Percentiles rank a stretch among this genome's conserved stretches.
These are phyloP conservation scores for Accipiter virgatus DNA, from an alignment of 2,113 vertebrate species.

Conservation along the genomic window DNA sequence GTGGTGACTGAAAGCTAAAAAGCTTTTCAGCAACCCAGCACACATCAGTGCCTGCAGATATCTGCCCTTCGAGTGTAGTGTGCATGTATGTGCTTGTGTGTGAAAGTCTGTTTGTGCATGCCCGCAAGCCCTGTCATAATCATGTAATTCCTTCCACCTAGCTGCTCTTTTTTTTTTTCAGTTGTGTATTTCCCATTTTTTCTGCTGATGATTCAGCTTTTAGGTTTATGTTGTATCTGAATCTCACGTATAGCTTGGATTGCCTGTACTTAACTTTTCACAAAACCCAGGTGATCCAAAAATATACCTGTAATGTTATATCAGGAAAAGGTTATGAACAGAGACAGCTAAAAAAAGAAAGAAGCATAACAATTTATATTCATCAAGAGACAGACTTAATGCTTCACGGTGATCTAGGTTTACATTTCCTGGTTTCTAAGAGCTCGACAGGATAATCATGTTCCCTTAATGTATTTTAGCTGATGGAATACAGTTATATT, in stretches of 20 bases:
- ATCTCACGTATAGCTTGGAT: neutral
- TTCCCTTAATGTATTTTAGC: neutral
- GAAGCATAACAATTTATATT: neutral
- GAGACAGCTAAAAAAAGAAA: neutral
- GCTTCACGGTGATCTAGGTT: neutral
- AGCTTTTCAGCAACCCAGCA: neutral
- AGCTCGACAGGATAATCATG: neutral
- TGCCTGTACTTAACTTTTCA: neutral
- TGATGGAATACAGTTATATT: neutral
- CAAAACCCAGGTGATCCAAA: neutral
- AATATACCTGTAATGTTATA: neutral
- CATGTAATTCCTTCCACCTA: neutral
- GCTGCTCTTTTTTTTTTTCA: neutral
- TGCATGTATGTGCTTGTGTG: neutral
- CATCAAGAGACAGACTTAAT: neutral
- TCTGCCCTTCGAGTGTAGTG: neutral
- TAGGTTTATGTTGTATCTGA: neutral
- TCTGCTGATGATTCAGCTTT: neutral
- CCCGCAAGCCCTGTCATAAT: neutral
- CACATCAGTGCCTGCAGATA: neutral
- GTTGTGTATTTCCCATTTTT: neutral
- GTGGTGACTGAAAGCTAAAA: neutral
- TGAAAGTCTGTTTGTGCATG: neutral
- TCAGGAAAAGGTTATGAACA: neutral
- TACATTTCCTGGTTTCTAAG: neutral